Evolutionary conservation across 2,888 invertebrate species (phyloP), one percentile per base, ranked within the genome.

Genomic region (Microdon myrmicae): DNA sequence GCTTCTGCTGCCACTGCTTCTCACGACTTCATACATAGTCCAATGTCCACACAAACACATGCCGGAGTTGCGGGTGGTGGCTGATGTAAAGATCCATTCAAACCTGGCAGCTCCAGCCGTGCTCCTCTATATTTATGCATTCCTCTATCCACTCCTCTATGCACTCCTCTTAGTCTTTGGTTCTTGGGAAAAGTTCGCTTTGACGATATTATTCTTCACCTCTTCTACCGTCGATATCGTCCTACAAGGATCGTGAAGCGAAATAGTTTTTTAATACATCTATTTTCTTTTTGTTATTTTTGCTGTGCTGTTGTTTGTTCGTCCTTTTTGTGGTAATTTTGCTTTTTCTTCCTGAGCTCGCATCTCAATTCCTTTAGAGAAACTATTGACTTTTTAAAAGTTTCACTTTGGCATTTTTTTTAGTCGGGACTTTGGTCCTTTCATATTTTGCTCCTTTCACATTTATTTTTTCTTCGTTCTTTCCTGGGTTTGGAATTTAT

Each of bases 341-440:
- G 28, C 39, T 61, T 12, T 47, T 25, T 35, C 19, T 39, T 29
- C 6, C 16, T 31, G 23, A 3, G 20, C 16, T 23, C 37, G 37
- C 31, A 41, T 47, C 43, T 20, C 31, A 16, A 22, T 43, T 34
- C 43, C 56, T 45, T 45, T 49, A 39, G 55, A 26, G 45, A 38
- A 64, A 56, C 61, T 64, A 64, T 64, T 51, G 64, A 58, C 64
- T 64, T 64, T 58, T 53, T 43, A 58, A 64, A 64, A 64, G 47
- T 56, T 64, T 64, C 43, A 44, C 16, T 47, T 45, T 31, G 45
- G 43, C 41, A 28, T n/a, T n/a, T 44, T 47, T 47, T 43, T 35
- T 4, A 12, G 19, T 31, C 12, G 29, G 16, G 26, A 8, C 43
- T 43, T 43, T 43, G 31, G 34, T 47, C 14, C 14, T n/a, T 14